Evolutionary conservation across 35 echinoderm and acorn worm genomes (phyloP), one percentile per base, ranked within the genome.

Genomic region (Ophioderma brevispina): DNA sequence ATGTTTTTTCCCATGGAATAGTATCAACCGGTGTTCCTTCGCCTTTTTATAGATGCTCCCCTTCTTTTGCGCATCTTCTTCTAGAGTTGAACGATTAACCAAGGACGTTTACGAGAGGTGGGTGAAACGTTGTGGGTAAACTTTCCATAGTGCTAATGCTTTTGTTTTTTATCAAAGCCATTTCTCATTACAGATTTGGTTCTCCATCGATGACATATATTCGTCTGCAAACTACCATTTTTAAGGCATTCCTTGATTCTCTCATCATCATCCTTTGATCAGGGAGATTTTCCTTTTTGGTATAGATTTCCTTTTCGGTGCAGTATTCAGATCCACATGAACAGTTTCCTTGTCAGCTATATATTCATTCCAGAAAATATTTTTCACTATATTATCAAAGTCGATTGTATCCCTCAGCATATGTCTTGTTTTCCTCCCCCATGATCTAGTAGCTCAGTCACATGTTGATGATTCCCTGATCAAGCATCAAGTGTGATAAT

Each of bases 81-180:
- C 59, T 77, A 15, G n/a, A 49, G 76, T 79, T 77, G n/a, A 21
- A 30, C 17, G 28, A 25, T 76, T 75, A 90, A 90, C 88, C 80
- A 90, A 15, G 88, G 79, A 38, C 82, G 36, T 33, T 78, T 90
- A 64, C 38, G n/a, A 19, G 80, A 56, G n/a, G 52, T 25, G 35
- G n/a, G 78, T 56, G 13, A 37, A 82, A 0, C 64, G 80, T 15
- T 50, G 37, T 37, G 80, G 80, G 13, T 40, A 32, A 55, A 23
- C 39, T 81, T 13, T 90, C 50, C 46, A 90, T 90, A 30, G 81
- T 83, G 32, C 38, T 35, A 82, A 49, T 14, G 31, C 46, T 84
- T 33, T 84, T 84, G 40, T 28, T 50, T 33, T 33, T 43, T 17
- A 84, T 81, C 36, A 36, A 36, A 38, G 35, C 79, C 79, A 81